These are phyloP conservation scores for Cyprinella venusta DNA, from an alignment of 2,797 vertebrate species.

Conservation along the genomic window DNA sequence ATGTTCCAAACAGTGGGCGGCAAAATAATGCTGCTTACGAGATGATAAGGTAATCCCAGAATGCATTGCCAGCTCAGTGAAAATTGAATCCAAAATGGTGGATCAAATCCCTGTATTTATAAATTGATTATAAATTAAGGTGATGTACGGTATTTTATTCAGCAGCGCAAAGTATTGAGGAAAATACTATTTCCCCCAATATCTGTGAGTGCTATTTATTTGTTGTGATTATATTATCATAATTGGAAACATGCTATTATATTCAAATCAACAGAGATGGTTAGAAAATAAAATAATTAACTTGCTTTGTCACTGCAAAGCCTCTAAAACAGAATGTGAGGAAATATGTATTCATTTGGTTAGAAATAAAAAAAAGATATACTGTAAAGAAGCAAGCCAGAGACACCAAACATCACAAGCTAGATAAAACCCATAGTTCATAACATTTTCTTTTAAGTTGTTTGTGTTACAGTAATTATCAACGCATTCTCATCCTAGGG, in stretches of 20 bases:
- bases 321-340: neutral
- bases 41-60: constrained; percentile 32
- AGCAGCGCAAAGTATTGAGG: neutral
- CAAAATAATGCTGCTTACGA: constrained; percentile 12
- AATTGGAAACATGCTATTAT: neutral
- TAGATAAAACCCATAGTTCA: neutral
- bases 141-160: neutral
- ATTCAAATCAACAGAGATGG: neutral
- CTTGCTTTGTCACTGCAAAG: neutral
- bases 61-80: constrained; percentile 5
- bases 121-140: neutral
- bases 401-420: neutral
- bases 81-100: constrained; percentile 12
- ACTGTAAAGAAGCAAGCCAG: neutral
- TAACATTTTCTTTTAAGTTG: no score
- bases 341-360: no score
- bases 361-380: neutral
- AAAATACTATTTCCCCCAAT: neutral
- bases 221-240: neutral
- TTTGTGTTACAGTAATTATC: no score
- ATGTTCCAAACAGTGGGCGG: constrained; percentile 10
- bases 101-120: neutral
- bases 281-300: neutral
- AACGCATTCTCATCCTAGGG: no score
- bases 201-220: neutral